A percentile compares a stretch with the other conserved stretches of the same genome.
Evolutionary conservation across 92 coral and sea anemone species (phyloP).

Genomic region (Ricordea florida): DNA sequence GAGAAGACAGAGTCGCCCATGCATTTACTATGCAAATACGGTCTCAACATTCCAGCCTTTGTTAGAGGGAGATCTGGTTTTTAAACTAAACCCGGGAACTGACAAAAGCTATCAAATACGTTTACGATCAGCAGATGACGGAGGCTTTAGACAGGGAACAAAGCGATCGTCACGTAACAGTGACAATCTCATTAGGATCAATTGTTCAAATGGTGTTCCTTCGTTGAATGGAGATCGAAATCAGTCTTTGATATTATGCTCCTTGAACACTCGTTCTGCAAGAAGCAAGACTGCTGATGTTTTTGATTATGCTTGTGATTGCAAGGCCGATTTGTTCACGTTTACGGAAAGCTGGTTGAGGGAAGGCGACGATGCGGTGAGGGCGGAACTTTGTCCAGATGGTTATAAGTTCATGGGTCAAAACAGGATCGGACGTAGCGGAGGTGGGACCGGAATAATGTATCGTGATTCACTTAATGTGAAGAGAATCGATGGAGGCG

Average conservation of each 20-base stretch:
- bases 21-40: too few relatives aligned
- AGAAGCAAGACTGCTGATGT: too few relatives aligned
- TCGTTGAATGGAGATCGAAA: slow-evolving; percentile 2
- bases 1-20: too few relatives aligned
- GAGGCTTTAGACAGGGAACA: slow-evolving; percentile 28
- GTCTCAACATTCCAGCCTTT: too few relatives aligned
- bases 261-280: slow-evolving; percentile 24
- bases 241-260: slow-evolving; percentile 25
- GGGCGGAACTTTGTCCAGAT: slow-evolving; percentile 43
- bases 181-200: slow-evolving; percentile 25
- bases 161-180: slow-evolving; percentile 42
- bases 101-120: slow-evolving; percentile 1
- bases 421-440: slow-evolving; percentile 29
- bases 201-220: slow-evolving; percentile 17
- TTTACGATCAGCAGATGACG: slow-evolving; percentile 22
- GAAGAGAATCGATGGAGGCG: too few relatives aligned
- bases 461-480: slow-evolving; percentile 29
- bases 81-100: slow-evolving; percentile 23
- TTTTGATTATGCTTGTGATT: slow-evolving; percentile 16
- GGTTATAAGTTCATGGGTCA: slow-evolving; percentile 51
- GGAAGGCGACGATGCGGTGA: slow-evolving; percentile 20
- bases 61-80: too few relatives aligned
- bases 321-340: slow-evolving; percentile 20
- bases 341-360: slow-evolving; percentile 33
- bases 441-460: slow-evolving; percentile 42